Evolutionary conservation across 2,113 vertebrate genomes (phyloP).

Genomic region (Pyxicephalus adspersus): DNA sequence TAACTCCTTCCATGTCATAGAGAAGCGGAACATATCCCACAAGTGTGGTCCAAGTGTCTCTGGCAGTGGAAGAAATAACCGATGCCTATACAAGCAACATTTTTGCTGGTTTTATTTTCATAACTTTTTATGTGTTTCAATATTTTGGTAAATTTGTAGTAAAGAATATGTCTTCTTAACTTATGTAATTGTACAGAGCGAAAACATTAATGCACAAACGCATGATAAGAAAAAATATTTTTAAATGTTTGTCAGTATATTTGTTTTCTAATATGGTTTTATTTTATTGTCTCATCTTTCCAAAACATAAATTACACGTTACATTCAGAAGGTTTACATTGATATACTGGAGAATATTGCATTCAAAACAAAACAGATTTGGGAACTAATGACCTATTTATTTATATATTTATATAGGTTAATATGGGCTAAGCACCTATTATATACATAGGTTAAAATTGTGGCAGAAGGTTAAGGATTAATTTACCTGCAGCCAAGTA

Average conservation of each 20-base stretch:
- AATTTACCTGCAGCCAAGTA: not conserved
- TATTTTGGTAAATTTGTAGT: constrained; percentile 96
- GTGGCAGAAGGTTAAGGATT: too few relatives aligned
- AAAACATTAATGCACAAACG: constrained; percentile 73
- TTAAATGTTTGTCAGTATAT: constrained; percentile 74
- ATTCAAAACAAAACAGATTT: not conserved
- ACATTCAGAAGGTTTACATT: not conserved
- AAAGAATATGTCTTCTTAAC: constrained; percentile 80
- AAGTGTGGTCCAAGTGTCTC: constrained; percentile 32
- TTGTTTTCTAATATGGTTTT: constrained; percentile 65
- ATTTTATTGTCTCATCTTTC: not conserved
- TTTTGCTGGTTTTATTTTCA: constrained; percentile 85
- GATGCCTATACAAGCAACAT: constrained; percentile 81
- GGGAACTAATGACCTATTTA: not conserved
- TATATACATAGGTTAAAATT: not conserved
- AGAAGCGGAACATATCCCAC: constrained; percentile 2
- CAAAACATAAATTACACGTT: constrained; percentile 1
- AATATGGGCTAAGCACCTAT: not conserved
- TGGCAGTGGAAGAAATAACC: constrained; percentile 62
- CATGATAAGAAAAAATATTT: constrained; percentile 66
- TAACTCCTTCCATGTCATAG: constrained; percentile 48
- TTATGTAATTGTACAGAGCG: constrained; percentile 83
- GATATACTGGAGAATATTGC: not conserved
- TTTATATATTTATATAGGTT: not conserved
- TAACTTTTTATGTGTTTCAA: constrained; percentile 92